Base-by-base conservation (phyloP, 2,888 invertebrate genomes). In the Allophyes oxyacanthae region DNA sequence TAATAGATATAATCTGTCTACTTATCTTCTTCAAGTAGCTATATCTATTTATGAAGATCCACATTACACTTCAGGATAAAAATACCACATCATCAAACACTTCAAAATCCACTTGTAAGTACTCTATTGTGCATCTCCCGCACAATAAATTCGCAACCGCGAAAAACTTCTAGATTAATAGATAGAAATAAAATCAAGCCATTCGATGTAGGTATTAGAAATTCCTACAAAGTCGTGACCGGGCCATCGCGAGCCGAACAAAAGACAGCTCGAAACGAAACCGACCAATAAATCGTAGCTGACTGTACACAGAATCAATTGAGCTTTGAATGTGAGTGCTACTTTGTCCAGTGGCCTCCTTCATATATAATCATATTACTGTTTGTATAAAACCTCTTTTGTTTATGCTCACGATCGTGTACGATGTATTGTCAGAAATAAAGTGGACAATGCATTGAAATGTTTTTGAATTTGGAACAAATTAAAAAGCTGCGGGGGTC, bases 211-310 rank as follows among this genome's bases (percentile, higher is more conserved):
- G n/a, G n/a, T 64, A 76, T 65, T 76, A 69, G 77, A 76, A 73
- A 73, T 73, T 73, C 73, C 44, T 55, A 40, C 20, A 10, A 8
- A 72, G 70, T 78, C 75, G 75, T 76, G 75, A 76, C 76, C 41
- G 41, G 42, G 44, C 57, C 69, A 69, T 75, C 78, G 73, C 59
- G 60, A 48, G 56, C 42, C 54, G 54, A 55, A 78, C 78, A 72
- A 77, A 73, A 72, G 68, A 56, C 75, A 49, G 36, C 37, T 64
- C 37, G 59, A 70, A 64, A 64, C 64, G 60, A 46, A 71, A 57
- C 77, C 44, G 42, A 58, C 59, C 71, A 76, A 76, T 76, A 76
- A 78, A 76, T 76, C 67, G 41, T 59, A 40, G 14, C 45, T 32
- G 71, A 60, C 45, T 70, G 58, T 59, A 59, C 55, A 58, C 58